Percentiles rank a stretch among this genome's conserved stretches.
These are phyloP conservation scores for Trematocara variabile DNA, from an alignment of 2,113 vertebrate genomes.

Conservation along the genomic window DNA sequence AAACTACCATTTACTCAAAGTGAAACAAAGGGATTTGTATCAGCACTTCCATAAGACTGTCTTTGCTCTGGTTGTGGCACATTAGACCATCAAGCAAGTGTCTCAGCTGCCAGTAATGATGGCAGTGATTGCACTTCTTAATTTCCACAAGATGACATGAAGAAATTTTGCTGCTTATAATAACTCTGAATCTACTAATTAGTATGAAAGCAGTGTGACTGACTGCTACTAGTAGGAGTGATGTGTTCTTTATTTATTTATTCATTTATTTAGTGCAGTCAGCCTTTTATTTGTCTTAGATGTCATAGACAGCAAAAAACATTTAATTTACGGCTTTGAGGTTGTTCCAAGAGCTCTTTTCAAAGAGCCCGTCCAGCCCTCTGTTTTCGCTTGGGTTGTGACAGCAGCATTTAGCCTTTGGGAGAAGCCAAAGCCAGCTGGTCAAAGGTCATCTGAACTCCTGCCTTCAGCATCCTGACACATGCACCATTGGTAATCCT, in stretches of 20 bases:
- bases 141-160: background rate
- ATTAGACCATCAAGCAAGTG: background rate
- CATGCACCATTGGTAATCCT: background rate
- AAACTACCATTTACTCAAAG: background rate
- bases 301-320: background rate
- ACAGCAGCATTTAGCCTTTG: background rate
- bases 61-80: background rate
- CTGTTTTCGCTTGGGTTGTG: background rate
- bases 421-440: background rate
- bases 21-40: background rate
- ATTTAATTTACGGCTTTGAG: background rate
- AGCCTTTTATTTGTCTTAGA: background rate
- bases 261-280: background rate
- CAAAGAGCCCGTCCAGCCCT: background rate
- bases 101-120: background rate
- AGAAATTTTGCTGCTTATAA: background rate
- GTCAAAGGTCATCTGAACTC: background rate
- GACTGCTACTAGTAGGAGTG: background rate
- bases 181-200: background rate
- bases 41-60: background rate
- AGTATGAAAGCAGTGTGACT: background rate
- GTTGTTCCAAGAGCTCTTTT: background rate
- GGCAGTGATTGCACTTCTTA: background rate
- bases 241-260: background rate
- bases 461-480: background rate